Conservation (phyloP, 2,797 vertebrate species). For the Myotis daubentonii region DNA sequence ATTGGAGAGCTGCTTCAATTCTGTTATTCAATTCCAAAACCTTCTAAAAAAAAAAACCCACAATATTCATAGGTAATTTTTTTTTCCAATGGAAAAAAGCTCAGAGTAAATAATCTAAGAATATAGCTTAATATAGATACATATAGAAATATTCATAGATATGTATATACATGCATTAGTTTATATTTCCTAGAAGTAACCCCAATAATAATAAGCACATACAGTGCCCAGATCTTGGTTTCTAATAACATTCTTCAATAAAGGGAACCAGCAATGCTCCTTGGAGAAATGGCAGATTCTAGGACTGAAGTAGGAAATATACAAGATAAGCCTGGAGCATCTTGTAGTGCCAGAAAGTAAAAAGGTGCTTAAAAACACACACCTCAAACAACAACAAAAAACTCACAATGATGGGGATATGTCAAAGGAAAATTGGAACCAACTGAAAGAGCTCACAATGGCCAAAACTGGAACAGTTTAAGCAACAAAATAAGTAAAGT, state of each 20-base stretch:
- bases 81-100: conserved; percentile 17
- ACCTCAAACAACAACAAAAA: background rate
- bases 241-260: conserved; percentile 29
- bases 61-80: conserved; percentile 18
- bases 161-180: background rate
- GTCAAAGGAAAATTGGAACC: background rate
- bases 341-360: background rate
- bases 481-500: background rate
- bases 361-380: background rate
- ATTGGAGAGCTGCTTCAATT: background rate
- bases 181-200: background rate
- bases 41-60: background rate
- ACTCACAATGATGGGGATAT: background rate
- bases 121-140: background rate
- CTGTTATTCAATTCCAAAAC: conserved; percentile 29
- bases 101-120: conserved; percentile 40
- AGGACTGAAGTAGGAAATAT: background rate
- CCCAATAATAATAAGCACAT: background rate
- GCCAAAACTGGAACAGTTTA: background rate
- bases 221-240: background rate
- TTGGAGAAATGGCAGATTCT: background rate
- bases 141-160: background rate
- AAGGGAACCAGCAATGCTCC: background rate
- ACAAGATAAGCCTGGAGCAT: background rate
- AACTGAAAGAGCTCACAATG: background rate